Conservation (phyloP, 2,888 invertebrate genomes). For the Ferdinandea cuprea region DNA sequence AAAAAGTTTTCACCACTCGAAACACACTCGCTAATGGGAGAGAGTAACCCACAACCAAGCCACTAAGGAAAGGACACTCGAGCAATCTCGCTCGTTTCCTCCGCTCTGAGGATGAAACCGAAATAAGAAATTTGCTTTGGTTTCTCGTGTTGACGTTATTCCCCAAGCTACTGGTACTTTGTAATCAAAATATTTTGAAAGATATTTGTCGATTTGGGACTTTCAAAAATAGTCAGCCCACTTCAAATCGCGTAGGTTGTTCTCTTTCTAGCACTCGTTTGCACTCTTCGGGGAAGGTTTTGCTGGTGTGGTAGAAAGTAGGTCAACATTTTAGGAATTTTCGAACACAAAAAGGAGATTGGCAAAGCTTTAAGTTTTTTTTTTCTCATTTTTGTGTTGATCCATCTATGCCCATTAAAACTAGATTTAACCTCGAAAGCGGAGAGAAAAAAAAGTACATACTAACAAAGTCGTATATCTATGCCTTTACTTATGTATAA, state of each 20-base stretch:
- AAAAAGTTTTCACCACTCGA: conserved; percentile 18
- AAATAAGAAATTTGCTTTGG: conserved; percentile 10
- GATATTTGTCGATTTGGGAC: neutral
- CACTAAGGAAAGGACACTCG: conserved; percentile 20
- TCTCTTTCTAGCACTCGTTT: neutral
- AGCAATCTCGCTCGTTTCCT: conserved; percentile 1
- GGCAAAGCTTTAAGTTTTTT: conserved; percentile 30
- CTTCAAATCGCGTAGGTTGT: neutral
- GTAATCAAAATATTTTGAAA: conserved; percentile 55
- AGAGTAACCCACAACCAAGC: conserved; percentile 2
- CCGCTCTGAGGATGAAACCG: neutral
- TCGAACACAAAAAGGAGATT: conserved; percentile 8
- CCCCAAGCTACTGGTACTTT: conserved; percentile 20
- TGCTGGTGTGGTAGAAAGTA: conserved; percentile 16
- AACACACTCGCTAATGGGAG: neutral
- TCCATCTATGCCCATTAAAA: conserved; percentile 10
- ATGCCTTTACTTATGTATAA: conserved; percentile 5
- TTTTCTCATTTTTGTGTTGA: conserved; percentile 15
- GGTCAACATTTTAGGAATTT: conserved; percentile 52
- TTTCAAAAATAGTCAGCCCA: neutral
- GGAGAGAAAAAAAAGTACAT: conserved; percentile 8
- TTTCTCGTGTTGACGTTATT: conserved; percentile 17
- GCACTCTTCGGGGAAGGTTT: neutral
- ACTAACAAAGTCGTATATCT: too few relatives aligned
- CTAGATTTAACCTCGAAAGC: conserved; percentile 52